Evolutionary conservation across 1,140 invertebrate species (phyloP).

Genomic region (Vanessa atalanta): DNA sequence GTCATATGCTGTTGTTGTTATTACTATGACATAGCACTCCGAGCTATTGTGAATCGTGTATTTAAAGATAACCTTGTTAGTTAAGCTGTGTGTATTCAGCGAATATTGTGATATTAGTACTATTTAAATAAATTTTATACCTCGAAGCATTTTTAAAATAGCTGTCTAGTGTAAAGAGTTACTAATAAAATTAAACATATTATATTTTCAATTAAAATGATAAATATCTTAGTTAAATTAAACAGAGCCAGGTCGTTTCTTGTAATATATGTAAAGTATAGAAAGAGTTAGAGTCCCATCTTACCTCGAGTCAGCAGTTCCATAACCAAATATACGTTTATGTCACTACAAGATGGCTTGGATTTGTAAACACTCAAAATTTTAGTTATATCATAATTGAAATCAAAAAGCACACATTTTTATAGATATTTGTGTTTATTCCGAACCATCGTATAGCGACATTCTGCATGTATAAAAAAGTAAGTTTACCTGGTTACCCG

Average conservation of each 20-base stretch:
- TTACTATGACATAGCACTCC: too few relatives aligned
- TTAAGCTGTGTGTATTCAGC: neutral
- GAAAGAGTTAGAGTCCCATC: conserved; percentile 8
- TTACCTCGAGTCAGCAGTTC: conserved; percentile 19
- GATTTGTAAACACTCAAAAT: neutral
- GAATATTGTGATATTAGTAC: neutral
- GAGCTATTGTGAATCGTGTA: too few relatives aligned
- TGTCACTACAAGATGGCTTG: neutral
- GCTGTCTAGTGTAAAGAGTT: too few relatives aligned
- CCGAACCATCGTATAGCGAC: too few relatives aligned
- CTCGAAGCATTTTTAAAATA: too few relatives aligned
- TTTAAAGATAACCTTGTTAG: neutral
- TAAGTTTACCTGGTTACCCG: too few relatives aligned
- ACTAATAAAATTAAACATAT: neutral
- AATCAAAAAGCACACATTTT: too few relatives aligned
- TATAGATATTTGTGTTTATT: too few relatives aligned
- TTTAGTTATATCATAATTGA: too few relatives aligned
- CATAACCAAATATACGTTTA: neutral
- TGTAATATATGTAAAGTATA: conserved; percentile 1
- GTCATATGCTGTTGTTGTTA: too few relatives aligned
- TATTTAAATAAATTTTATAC: too few relatives aligned
- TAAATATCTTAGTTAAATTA: neutral
- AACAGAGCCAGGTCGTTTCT: neutral
- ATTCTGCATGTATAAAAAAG: too few relatives aligned
- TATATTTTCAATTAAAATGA: neutral